These are phyloP conservation scores for Columba janthina DNA, from an alignment of 2,113 vertebrate genomes.

Conservation along the genomic window DNA sequence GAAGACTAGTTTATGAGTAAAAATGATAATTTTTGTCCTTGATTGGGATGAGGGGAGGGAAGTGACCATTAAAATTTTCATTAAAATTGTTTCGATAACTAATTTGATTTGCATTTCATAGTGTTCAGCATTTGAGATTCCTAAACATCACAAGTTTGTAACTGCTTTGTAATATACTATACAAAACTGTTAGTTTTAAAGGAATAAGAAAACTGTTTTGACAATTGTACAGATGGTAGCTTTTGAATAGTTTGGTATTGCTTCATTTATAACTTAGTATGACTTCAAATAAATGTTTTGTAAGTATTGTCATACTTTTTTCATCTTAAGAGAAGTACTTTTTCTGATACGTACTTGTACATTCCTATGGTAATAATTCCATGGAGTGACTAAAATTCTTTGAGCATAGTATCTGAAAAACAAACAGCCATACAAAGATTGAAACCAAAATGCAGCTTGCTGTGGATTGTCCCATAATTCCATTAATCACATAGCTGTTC, in stretches of 20 bases:
- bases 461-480: conserved; percentile 36
- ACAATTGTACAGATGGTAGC: conserved; percentile 60
- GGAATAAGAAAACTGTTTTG: conserved; percentile 36
- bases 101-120: conserved; percentile 69
- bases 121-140: conserved; percentile 58
- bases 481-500: conserved; percentile 19
- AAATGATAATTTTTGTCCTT: conserved; percentile 36
- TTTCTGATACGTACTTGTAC: conserved; percentile 49
- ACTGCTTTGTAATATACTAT: conserved; percentile 70
- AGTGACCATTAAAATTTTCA: conserved; percentile 37
- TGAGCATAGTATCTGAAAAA: conserved; percentile 17
- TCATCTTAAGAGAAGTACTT: conserved; percentile 26
- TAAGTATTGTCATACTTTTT: conserved; percentile 50
- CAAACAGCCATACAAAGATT: not conserved
- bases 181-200: conserved; percentile 45
- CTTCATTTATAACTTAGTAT: conserved; percentile 57
- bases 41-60: conserved; percentile 44
- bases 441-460: conserved; percentile 43
- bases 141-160: conserved; percentile 57
- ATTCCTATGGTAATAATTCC: conserved; percentile 41
- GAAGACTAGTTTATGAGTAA: not conserved
- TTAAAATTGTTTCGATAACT: conserved; percentile 70
- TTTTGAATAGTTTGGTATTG: conserved; percentile 50
- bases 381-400: conserved; percentile 20
- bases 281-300: conserved; percentile 61